phyloP scores from a whole-genome alignment of 1,140 invertebrate species.

The Atta colombica region DNA sequence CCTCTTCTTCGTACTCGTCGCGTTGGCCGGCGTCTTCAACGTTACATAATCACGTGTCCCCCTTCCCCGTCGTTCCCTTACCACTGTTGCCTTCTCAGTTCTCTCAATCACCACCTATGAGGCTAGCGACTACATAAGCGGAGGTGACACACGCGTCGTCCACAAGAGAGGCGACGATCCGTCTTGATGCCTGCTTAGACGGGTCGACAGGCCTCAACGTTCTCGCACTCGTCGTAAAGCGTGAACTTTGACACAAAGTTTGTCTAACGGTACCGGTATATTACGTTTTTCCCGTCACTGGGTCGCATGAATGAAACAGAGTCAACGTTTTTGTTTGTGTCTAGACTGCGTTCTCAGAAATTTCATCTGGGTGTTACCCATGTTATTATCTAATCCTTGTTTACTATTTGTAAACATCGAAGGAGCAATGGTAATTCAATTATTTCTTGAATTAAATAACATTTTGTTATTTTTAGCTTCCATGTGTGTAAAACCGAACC shows the following conservation, averaged over 20 bases:
- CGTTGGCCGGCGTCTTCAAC: conserved; percentile 60
- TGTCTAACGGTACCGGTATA: conserved; percentile 24
- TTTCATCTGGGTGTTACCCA: too few relatives aligned
- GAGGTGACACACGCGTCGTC: conserved; percentile 25
- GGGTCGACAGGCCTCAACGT: neutral
- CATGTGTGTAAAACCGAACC: too few relatives aligned
- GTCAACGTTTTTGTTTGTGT: neutral
- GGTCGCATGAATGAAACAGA: conserved; percentile 6
- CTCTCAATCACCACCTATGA: conserved; percentile 63
- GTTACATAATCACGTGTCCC: conserved; percentile 67
- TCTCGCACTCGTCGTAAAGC: conserved; percentile 15
- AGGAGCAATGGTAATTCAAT: too few relatives aligned
- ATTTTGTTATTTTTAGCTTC: too few relatives aligned
- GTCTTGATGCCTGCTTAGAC: conserved; percentile 10
- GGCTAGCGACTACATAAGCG: conserved; percentile 48
- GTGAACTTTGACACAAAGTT: conserved; percentile 48
- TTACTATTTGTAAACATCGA: too few relatives aligned
- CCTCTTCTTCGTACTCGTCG: conserved; percentile 49
- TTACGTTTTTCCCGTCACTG: neutral
- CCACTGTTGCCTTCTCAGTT: neutral
- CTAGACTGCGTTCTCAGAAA: too few relatives aligned
- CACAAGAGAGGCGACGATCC: conserved; percentile 1
- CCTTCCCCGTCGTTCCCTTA: neutral
- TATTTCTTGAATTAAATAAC: too few relatives aligned
- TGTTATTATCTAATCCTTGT: too few relatives aligned